A percentile compares a stretch with the other conserved stretches of the same genome.
These are phyloP conservation scores for Sphaerodactylus townsendi DNA, from an alignment of 2,113 vertebrate genomes.

Conservation along the genomic window DNA sequence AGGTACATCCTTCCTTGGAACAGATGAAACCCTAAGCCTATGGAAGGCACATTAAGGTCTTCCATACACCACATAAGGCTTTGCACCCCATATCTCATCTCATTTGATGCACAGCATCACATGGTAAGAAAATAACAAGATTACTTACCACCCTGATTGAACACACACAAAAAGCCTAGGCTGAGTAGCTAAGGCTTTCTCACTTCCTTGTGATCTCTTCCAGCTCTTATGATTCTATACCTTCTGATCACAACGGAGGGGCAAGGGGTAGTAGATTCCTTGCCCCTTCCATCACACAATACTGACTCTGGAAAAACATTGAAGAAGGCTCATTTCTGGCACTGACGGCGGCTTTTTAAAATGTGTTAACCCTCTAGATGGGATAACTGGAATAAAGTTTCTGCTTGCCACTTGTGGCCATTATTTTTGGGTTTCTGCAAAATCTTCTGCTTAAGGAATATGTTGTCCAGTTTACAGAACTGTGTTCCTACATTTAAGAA, in stretches of 20 bases:
- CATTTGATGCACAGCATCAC: neutral
- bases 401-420: no score
- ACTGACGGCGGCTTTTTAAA: neutral
- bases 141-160: neutral
- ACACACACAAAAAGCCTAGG: neutral
- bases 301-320: no score
- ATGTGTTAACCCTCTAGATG: no score
- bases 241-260: no score
- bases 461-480: neutral
- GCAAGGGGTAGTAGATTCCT: no score
- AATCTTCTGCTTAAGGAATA: no score
- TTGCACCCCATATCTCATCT: neutral
- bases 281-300: no score
- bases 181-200: neutral
- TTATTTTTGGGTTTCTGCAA: no score
- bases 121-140: neutral
- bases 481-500: neutral
- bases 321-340: neutral
- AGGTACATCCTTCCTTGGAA: neutral
- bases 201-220: no score
- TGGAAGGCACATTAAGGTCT: neutral
- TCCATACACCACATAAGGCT: neutral
- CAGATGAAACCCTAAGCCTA: neutral
- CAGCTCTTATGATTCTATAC: no score
- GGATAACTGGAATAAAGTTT: neutral